Conservation (phyloP, 2,113 vertebrate species). For the Thermophis baileyi region DNA sequence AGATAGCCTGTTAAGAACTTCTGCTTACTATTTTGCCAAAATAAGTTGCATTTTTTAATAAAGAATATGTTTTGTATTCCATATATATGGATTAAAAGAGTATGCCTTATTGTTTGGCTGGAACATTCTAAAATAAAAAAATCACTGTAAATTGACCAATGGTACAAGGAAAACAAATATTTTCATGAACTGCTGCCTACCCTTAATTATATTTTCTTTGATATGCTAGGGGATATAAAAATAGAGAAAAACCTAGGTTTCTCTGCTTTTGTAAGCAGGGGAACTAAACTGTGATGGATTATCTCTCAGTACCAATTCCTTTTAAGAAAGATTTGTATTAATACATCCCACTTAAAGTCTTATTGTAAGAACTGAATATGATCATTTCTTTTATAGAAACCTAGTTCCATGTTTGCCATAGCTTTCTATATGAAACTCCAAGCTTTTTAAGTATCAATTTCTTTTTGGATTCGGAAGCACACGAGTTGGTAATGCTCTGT, state of each 20-base stretch:
- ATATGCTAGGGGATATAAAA: not conserved
- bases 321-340: slow-evolving; percentile 53
- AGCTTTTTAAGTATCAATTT: not conserved
- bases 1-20: not conserved
- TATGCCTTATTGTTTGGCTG: not conserved
- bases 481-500: not conserved
- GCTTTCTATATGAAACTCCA: not conserved
- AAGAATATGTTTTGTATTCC: not conserved
- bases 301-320: slow-evolving; percentile 34
- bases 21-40: not conserved
- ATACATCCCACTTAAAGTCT: slow-evolving; percentile 52
- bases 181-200: not conserved
- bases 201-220: not conserved
- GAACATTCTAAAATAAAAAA: not conserved
- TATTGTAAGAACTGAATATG: slow-evolving; percentile 40
- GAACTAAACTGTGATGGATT: not conserved
- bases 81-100: not conserved
- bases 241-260: slow-evolving; percentile 27
- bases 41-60: not conserved
- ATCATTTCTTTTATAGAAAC: slow-evolving; percentile 52
- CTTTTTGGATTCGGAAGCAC: not conserved
- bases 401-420: not conserved
- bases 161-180: not conserved
- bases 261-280: not conserved
- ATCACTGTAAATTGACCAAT: not conserved